Conservation (phyloP, 2,113 vertebrate species). For the Lepus americanus region DNA sequence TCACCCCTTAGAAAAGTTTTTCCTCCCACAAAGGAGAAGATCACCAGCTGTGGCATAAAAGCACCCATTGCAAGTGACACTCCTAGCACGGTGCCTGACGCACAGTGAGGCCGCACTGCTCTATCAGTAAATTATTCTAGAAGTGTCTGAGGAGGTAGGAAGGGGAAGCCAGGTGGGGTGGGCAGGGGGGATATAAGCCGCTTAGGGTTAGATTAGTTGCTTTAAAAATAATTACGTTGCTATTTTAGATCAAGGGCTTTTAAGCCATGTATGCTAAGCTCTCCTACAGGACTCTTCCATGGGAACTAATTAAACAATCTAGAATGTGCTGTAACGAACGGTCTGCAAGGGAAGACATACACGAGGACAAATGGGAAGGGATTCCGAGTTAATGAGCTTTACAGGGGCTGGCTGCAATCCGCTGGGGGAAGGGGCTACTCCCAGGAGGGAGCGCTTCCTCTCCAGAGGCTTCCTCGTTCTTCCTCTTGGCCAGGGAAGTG, state of each 20-base stretch:
- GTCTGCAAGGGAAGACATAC: constrained; percentile 71
- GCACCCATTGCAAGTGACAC: neutral
- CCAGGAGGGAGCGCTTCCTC: constrained; percentile 45
- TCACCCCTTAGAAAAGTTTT: neutral
- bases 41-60: neutral
- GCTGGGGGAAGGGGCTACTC: constrained; percentile 63
- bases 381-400: constrained; percentile 77
- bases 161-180: neutral
- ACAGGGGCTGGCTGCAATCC: constrained; percentile 56
- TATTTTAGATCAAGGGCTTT: constrained; percentile 79
- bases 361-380: constrained; percentile 73
- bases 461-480: constrained; percentile 38
- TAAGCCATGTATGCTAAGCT: constrained; percentile 76
- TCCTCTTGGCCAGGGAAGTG: neutral
- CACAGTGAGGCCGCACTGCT: neutral
- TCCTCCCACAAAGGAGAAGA: neutral
- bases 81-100: neutral
- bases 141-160: constrained; percentile 34
- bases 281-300: constrained; percentile 75
- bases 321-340: constrained; percentile 74
- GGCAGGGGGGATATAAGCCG: neutral
- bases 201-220: constrained; percentile 62
- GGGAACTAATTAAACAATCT: constrained; percentile 81
- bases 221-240: constrained; percentile 76
- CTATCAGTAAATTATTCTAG: constrained; percentile 19